Conservation (phyloP, 2,797 vertebrate species). For the Myotis findleyi region DNA sequence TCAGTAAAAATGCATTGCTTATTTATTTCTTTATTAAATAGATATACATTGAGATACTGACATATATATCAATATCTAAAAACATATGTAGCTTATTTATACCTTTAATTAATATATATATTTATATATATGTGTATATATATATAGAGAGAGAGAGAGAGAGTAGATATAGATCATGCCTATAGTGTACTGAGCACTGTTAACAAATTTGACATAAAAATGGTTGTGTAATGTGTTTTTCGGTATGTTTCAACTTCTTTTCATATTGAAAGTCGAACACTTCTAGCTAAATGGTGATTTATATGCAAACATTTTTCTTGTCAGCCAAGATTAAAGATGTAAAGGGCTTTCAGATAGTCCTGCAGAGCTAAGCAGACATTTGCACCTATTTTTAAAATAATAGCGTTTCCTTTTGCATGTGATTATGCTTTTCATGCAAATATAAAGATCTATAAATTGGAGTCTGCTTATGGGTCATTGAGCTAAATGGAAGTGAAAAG, state of each 20-base stretch:
- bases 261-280: background rate
- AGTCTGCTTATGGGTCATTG: background rate
- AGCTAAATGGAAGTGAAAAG: background rate
- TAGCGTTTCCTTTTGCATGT: background rate
- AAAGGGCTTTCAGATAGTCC: background rate
- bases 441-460: background rate
- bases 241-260: background rate
- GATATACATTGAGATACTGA: background rate
- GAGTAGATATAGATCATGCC: background rate
- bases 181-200: background rate
- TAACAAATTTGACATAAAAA: conserved; percentile 7
- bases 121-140: background rate
- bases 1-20: background rate
- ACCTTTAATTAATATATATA: background rate
- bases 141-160: background rate
- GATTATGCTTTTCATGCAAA: background rate
- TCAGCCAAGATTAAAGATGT: background rate
- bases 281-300: conserved; percentile 5
- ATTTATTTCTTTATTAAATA: background rate
- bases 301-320: background rate
- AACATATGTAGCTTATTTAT: too few relatives aligned
- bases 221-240: background rate
- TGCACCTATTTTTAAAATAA: background rate
- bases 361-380: background rate
- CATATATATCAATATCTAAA: background rate